phyloP scores from a whole-genome alignment of 2,888 invertebrate genomes.

The Mesochorus sp. region DNA sequence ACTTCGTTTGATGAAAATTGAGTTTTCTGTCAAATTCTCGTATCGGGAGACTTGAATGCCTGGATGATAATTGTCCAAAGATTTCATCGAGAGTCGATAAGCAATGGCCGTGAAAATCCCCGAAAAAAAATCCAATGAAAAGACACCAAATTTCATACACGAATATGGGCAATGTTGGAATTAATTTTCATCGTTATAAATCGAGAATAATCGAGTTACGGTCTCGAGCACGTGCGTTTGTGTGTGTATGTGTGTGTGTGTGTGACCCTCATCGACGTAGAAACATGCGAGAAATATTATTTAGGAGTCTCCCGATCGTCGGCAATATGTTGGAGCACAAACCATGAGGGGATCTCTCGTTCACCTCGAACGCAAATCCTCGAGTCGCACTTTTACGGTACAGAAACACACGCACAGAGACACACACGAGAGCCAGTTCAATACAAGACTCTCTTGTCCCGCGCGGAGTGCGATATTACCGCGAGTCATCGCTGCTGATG shows the following conservation, averaged over 20 bases:
- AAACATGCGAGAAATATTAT: slow-evolving; percentile 29
- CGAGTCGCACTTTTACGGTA: slow-evolving; percentile 64
- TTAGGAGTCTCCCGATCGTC: slow-evolving; percentile 45
- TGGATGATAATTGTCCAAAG: no score
- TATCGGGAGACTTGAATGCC: no score
- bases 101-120: no score
- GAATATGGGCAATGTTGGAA: not conserved
- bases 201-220: slow-evolving; percentile 4
- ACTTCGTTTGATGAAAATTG: no score
- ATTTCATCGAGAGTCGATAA: no score
- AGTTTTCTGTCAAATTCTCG: no score
- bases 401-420: no score
- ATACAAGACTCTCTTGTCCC: slow-evolving; percentile 31
- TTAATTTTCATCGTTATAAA: not conserved
- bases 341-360: slow-evolving; percentile 67
- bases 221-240: no score
- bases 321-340: slow-evolving; percentile 31
- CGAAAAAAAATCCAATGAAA: no score
- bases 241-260: no score
- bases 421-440: slow-evolving; percentile 1
- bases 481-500: slow-evolving; percentile 54
- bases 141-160: no score
- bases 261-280: not conserved
- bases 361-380: slow-evolving; percentile 70
- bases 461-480: slow-evolving; percentile 53